Base-by-base conservation (phyloP, 2,113 vertebrate genomes). In the Steatornis caripensis region DNA sequence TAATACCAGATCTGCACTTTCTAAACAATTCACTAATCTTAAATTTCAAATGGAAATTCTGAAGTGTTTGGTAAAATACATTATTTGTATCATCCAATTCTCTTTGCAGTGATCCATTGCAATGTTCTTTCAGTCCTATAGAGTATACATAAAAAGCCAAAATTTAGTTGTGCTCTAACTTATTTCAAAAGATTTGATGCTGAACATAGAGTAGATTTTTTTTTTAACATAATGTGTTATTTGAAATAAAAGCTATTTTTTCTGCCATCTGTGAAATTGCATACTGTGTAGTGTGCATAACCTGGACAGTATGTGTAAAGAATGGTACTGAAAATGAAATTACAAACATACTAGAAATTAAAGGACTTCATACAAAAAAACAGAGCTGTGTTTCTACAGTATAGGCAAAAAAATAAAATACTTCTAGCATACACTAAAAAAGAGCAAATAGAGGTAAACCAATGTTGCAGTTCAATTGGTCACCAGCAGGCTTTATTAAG, bases 401-500 rank as follows among this genome's bases (percentile, higher is more conserved):
- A 54, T 7, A 80, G 15, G 6, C 12, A 72, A 83, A 69, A 37
- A 43, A 8, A 30, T 45, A 62, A n/a, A 12, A 43, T 43, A 43
- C 27, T 66, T 5, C 22, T 65, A n/a, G 6, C 12, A 66, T 30
- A 34, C 11, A 39, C 4, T 5, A 55, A 41, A 57, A 90, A 62
- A 53, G 17, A 58, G 2, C 5, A 37, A 32, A 64, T 15, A 66
- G 55, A 92, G 53, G 9, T 27, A 84, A 95, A 85, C 14, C 8
- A 36, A 5, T 48, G 49, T 70, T 87, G 93, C 70, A 60, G 39
- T 76, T 88, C 53, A 83, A 1, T 8, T 87, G 54, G 68, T 78
- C 84, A 91, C 80, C 69, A 83, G 70, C 36, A 84, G 78, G 24
- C 29, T 94, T 94, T 94, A 72, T 84, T 82, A 91, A 93, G 54